phyloP scores from a whole-genome alignment of 2,888 invertebrate species.

The Zygothrica quintamaculata region DNA sequence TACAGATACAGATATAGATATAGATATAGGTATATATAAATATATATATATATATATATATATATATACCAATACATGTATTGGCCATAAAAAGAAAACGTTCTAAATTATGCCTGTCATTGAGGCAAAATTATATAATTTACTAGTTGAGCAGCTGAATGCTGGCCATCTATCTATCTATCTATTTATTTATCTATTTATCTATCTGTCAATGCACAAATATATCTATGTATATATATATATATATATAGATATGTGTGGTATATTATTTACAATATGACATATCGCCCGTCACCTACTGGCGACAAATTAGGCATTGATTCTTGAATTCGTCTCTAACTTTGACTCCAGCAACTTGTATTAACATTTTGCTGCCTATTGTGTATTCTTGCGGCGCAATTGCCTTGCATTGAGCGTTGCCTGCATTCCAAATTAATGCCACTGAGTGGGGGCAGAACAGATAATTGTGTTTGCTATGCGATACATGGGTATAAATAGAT shows the following conservation, averaged over 20 bases:
- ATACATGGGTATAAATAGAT: slow-evolving; percentile 1
- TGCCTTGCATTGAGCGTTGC: slow-evolving; percentile 20
- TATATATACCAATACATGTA: background rate
- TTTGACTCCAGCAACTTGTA: slow-evolving; percentile 5
- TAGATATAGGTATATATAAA: no score
- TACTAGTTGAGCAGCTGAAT: slow-evolving; percentile 28
- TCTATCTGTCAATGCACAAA: background rate
- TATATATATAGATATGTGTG: slow-evolving; percentile 1
- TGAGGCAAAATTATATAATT: slow-evolving; percentile 63
- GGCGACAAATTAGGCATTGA: slow-evolving; percentile 61
- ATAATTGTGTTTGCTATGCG: slow-evolving; percentile 1
- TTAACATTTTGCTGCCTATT: slow-evolving; percentile 17
- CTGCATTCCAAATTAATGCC: slow-evolving; percentile 41
- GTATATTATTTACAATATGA: slow-evolving; percentile 23
- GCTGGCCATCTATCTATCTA: slow-evolving; percentile 20
- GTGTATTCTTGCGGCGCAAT: slow-evolving; percentile 31
- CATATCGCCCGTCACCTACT: slow-evolving; percentile 48
- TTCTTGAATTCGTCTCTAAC: slow-evolving; percentile 19
- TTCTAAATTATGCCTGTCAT: slow-evolving; percentile 61
- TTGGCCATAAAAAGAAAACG: slow-evolving; percentile 56
- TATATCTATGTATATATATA: slow-evolving; percentile 2
- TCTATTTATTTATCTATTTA: slow-evolving; percentile 17
- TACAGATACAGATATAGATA: background rate
- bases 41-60: background rate
- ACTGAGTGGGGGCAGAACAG: slow-evolving; percentile 7